These are phyloP conservation scores for Rostratula benghalensis DNA, from an alignment of 2,113 vertebrate species.

Conservation along the genomic window DNA sequence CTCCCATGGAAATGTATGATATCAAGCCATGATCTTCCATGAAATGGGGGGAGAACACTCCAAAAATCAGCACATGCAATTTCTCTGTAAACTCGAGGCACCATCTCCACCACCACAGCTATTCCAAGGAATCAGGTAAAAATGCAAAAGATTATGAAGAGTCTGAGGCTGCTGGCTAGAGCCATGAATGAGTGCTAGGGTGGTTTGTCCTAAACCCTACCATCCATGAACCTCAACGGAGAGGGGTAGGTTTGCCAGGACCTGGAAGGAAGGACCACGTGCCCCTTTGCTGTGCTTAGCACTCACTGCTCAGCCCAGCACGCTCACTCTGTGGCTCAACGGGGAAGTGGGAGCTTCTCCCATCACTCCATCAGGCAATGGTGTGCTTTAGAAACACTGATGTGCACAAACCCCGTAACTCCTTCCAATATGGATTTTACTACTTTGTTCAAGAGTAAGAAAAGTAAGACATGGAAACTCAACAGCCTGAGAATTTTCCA, in stretches of 20 bases:
- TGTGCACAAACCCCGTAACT: neutral
- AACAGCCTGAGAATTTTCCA: neutral
- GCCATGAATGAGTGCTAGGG: neutral
- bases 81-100: neutral
- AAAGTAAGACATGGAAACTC: neutral
- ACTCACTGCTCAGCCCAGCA: rapidly evolving
- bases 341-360: neutral
- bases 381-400: neutral
- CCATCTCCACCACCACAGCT: neutral
- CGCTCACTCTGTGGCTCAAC: rapidly evolving
- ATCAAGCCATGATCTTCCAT: neutral
- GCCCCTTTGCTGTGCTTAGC: neutral
- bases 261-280: rapidly evolving
- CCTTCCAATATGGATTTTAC: neutral
- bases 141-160: neutral
- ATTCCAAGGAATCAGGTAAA: neutral
- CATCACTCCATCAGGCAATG: neutral
- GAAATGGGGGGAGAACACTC: neutral
- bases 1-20: neutral
- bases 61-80: neutral
- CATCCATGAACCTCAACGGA: rapidly evolving
- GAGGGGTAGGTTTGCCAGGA: neutral
- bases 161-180: neutral
- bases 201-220: neutral
- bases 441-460: neutral